Conservation (phyloP, 2,888 invertebrate genomes). For the Drosophila heteroneura region DNA sequence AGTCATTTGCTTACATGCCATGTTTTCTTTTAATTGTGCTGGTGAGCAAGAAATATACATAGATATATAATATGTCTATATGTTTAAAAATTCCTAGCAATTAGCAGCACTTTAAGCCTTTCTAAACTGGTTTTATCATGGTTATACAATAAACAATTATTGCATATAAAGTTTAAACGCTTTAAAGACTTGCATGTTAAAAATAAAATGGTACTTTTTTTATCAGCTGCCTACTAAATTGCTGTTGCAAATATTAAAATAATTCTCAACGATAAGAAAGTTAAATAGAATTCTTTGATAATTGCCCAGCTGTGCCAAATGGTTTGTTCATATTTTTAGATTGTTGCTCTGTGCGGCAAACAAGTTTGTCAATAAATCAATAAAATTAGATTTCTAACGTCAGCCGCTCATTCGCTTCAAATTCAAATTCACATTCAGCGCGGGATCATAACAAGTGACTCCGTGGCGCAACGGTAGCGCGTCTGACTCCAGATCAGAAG, state of each 20-base stretch:
- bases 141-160: neutral
- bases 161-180: slow-evolving; percentile 8
- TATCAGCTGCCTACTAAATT: neutral
- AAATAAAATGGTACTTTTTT: slow-evolving; percentile 12
- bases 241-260: neutral
- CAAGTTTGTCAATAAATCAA: slow-evolving; percentile 50
- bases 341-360: slow-evolving; percentile 10
- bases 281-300: neutral
- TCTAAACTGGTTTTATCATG: neutral
- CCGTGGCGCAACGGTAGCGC: slow-evolving; percentile 65
- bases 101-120: neutral
- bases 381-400: slow-evolving; percentile 44
- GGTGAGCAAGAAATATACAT: no score
- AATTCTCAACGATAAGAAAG: neutral
- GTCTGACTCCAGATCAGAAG: slow-evolving; percentile 66
- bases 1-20: neutral
- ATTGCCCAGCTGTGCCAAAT: neutral
- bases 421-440: slow-evolving; percentile 19
- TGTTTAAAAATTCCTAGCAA: neutral
- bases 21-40: neutral
- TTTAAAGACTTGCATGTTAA: neutral
- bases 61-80: neutral
- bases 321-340: neutral
- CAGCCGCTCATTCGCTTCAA: slow-evolving; percentile 8
- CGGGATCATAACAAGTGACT: slow-evolving; percentile 44